Base-by-base conservation (phyloP, 2,888 invertebrate species). In the Stictocephala bisonia region DNA sequence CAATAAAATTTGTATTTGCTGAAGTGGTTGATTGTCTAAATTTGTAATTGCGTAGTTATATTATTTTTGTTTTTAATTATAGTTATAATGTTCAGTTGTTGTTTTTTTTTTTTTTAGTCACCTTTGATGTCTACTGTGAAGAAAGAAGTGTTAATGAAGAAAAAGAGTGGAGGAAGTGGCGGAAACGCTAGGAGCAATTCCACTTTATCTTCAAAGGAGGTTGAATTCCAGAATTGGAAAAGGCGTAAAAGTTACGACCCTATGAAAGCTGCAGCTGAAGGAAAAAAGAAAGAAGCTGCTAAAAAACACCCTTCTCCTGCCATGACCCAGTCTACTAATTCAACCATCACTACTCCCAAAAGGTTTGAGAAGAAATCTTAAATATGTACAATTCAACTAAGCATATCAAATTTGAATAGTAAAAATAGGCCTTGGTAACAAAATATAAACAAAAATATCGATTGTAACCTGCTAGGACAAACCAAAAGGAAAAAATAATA, bases 161-260 rank as follows among this genome's bases (percentile, higher is more conserved):
- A 60, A 40, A 31, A 22, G 18, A 35, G n/a, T n/a, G n/a, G n/a
- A n/a, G n/a, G 60, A 27, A 87, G 87, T 2, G 88, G 88, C 75
- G 87, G 87, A 1, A 87, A 87, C 71, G 89, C 88, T 75, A 85
- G 92, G 69, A 88, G 89, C 79, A 89, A 89, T 81, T 92, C 92
- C 27, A 91, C 91, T 0, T 84, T 92, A 3, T 91, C 91, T 0
- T 87, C 90, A 51, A 90, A 92, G 83, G 95, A 96, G 84, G 90
- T 91, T 7, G 93, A 95, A 82, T 90, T 95, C 86, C 95, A 95
- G 83, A 97, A 97, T 86, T 98, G 97, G 97, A 95, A 96, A 82
- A 88, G 97, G 74, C 87, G 98, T 76, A 97, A 97, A 80, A 95
- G 94, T 79, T 98, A 98, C 85, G 96, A 98, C 86, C 97, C 97